Base-by-base conservation (phyloP, 2,888 invertebrate genomes). In the Crioceris asparagi region DNA sequence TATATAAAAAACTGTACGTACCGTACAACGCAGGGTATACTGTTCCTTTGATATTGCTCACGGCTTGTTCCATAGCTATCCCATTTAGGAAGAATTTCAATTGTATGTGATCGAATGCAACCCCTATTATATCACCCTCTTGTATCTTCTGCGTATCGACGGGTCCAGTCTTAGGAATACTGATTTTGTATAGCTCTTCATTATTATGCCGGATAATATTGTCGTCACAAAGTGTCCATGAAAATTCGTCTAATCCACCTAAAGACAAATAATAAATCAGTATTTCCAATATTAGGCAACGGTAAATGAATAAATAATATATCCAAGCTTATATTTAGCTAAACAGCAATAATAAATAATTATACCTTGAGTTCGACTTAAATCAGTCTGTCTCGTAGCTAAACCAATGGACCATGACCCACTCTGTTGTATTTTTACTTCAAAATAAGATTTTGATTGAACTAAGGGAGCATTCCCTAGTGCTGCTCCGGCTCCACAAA, bases 361-460 rank as follows among this genome's bases (percentile, higher is more conserved):
- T 7, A 17, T 38, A 74, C 75, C 76, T 64, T 87, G 83, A 17
- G 87, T 79, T 60, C 77, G 74, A 60, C 91, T 87, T 29, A 97
- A 69, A 64, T 93, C 85, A 29, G 88, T 79, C 42, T 84, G 83
- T 51, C 84, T 72, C 1, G 92, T 88, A 7, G 93, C 94, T 40
- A 98, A 66, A 2, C 98, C 98, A 10, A 97, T 76, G 2, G 91
- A 92, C 97, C 97, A 98, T 21, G 82, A 76, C 55, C 96, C 96
- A 44, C 86, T 82, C 60, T 97, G 96, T 63, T 97, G 96, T 38
- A 98, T 69, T 69, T 97, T 97, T 4, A 96, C 86, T 71, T 98
- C 97, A 64, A 96, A 98, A 64, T 96, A 98, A 3, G 94, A 86
- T 68, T 98, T 98, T 56, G 93, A 92, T 66, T 98, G 94, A 8